Base-by-base conservation (phyloP, 30 jellyfish, hydroid and myxozoan genomes). In the Cassiopea xamachana region DNA sequence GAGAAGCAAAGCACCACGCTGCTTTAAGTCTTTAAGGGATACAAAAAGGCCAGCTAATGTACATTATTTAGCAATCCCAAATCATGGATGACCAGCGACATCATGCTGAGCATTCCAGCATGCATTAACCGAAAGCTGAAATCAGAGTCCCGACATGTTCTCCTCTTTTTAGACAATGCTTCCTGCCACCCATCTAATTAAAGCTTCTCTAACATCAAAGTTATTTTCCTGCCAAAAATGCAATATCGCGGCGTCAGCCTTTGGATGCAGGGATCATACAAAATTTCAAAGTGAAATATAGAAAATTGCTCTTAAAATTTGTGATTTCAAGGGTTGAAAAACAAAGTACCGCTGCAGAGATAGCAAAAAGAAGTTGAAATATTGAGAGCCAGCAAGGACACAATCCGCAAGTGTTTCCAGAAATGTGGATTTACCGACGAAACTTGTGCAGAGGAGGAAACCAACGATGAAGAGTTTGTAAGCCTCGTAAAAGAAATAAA, bases 81-180 rank as follows among this genome's bases (percentile, higher is more conserved):
- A 43, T 69, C 78, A 69, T 69, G 78, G 78, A 43, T 69, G 78
- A 69, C 78, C 78, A 69, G 78, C 78, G 78, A 69, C 64, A 55
- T 55, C 64, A 55, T 55, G 64, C 64, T 6, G 64, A 55, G 12
- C 64, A 55, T 55, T 10, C 64, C 12, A 10, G 64, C 64, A 55
- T 55, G 64, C 64, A 55, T 10, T 55, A 55, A 55, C 12, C 64
- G 64, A 55, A 55, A 55, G 64, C 64, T 55, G 64, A 55, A 55
- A 55, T 55, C 64, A 55, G 64, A 55, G 64, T 55, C 10, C 64
- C 64, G 64, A 55, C 0, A 55, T 55, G 12, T 3, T 55, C 64
- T 55, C 64, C 64, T 55, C 78, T 69, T 69, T 14, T 69, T 69
- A 69, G 78, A 69, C 78, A 69, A 69, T 43, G 78, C 78, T 69